Evolutionary conservation across 2,888 invertebrate genomes (phyloP).

Genomic region (Ptychoptera contaminata): DNA sequence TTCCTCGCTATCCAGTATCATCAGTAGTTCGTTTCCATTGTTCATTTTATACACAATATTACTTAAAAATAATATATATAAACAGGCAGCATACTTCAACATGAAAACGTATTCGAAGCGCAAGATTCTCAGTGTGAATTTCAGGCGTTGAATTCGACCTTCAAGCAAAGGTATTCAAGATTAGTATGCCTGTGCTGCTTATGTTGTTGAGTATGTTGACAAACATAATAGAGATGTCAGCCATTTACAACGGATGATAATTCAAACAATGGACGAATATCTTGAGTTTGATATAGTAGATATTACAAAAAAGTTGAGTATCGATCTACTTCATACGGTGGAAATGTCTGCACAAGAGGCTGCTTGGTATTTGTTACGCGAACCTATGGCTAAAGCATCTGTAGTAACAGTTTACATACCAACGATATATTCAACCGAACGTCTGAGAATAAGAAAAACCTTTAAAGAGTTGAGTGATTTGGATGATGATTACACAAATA

Average conservation of each 20-base stretch:
- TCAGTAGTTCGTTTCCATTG: too few relatives aligned
- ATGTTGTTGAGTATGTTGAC: slow-evolving; percentile 23
- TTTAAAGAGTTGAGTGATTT: not conserved
- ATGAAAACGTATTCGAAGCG: too few relatives aligned
- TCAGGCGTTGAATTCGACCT: too few relatives aligned
- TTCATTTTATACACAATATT: too few relatives aligned
- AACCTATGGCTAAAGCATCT: slow-evolving; percentile 27
- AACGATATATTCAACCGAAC: too few relatives aligned
- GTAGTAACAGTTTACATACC: slow-evolving; percentile 20
- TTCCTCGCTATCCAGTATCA: too few relatives aligned
- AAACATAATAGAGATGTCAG: slow-evolving; percentile 23
- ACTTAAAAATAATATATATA: too few relatives aligned
- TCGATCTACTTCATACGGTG: slow-evolving; percentile 19
- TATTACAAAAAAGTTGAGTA: slow-evolving; percentile 16
- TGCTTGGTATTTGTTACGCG: slow-evolving; percentile 29
- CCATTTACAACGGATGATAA: slow-evolving; percentile 20
- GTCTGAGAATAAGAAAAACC: slow-evolving; percentile 12
- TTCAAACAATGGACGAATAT: slow-evolving; percentile 17
- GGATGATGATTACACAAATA: not conserved
- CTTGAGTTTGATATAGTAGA: slow-evolving; percentile 21
- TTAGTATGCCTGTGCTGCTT: slow-evolving; percentile 18
- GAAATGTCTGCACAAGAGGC: slow-evolving; percentile 27
- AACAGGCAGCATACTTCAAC: too few relatives aligned
- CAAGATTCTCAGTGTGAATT: too few relatives aligned
- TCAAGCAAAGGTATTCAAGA: too few relatives aligned